phyloP scores from a whole-genome alignment of 2,113 vertebrate genomes.

The Ailuropoda melanoleuca region DNA sequence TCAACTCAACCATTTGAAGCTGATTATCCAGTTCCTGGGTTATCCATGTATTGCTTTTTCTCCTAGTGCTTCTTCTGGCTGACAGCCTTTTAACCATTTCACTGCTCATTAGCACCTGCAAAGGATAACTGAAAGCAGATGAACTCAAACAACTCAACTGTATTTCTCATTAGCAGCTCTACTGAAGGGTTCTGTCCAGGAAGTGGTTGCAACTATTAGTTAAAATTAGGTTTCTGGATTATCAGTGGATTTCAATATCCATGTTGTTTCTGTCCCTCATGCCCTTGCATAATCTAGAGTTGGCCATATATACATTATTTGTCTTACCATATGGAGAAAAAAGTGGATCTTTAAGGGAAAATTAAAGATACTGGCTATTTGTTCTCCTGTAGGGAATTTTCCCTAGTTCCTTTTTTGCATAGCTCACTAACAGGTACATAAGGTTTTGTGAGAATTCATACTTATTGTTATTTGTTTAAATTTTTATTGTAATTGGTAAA shows the following conservation, averaged over 20 bases:
- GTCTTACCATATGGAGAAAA: conserved; percentile 15
- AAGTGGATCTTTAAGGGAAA: neutral
- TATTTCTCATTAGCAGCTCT: conserved; percentile 38
- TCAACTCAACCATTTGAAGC: conserved; percentile 35
- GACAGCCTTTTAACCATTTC: conserved; percentile 41
- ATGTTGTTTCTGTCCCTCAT: neutral
- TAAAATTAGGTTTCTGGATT: conserved; percentile 60
- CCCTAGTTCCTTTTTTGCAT: neutral
- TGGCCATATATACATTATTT: conserved; percentile 19
- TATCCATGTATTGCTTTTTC: conserved; percentile 7
- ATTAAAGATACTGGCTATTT: conserved; percentile 1
- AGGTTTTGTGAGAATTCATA: neutral
- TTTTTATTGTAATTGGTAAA: neutral
- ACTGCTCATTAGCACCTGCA: conserved; percentile 59
- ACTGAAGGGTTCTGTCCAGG: conserved; percentile 40
- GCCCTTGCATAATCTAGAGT: conserved; percentile 27
- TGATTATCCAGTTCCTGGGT: conserved; percentile 18
- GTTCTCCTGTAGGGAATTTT: neutral
- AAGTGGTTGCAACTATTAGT: conserved; percentile 12
- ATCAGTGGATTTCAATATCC: conserved; percentile 56
- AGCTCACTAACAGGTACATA: conserved; percentile 18
- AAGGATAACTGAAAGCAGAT: conserved; percentile 62
- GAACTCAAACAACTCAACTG: conserved; percentile 57
- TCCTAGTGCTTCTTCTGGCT: conserved; percentile 35
- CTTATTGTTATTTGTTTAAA: conserved; percentile 40